Conservation (phyloP, 2,113 vertebrate species). For the Electrona antarctica region DNA sequence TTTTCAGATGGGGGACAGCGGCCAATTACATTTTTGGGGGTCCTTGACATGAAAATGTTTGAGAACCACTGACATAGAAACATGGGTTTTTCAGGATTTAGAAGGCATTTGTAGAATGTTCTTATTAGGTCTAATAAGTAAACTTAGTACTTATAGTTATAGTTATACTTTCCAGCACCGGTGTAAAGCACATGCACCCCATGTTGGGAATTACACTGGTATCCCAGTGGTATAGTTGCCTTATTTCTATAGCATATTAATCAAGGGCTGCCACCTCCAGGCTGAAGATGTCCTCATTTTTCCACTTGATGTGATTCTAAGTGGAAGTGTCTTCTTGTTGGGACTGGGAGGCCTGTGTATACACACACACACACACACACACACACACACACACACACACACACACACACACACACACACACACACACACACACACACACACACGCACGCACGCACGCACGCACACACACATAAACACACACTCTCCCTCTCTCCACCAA, state of each 20-base stretch:
- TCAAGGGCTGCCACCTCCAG: not conserved
- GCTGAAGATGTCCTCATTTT: slow-evolving; percentile 12
- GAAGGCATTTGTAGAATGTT: too few relatives aligned
- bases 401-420: not conserved
- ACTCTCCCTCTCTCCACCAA: slow-evolving; percentile 1
- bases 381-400: not conserved
- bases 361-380: not conserved
- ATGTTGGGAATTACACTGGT: not conserved
- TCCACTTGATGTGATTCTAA: slow-evolving; percentile 22
- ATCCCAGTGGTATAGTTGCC: not conserved
- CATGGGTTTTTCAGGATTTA: too few relatives aligned
- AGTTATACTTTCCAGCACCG: too few relatives aligned
- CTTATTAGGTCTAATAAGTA: too few relatives aligned
- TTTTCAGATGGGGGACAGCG: too few relatives aligned
- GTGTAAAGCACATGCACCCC: too few relatives aligned
- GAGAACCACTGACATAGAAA: too few relatives aligned
- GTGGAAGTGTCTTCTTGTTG: not conserved
- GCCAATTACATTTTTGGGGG: too few relatives aligned
- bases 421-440: not conserved
- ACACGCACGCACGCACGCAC: not conserved
- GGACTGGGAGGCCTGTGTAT: slow-evolving; percentile 2
- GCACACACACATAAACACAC: not conserved
- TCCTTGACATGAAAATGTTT: too few relatives aligned
- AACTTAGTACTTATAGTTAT: too few relatives aligned
- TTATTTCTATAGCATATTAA: not conserved